Conservation (phyloP, 1,140 invertebrate genomes). For the Lucilia sericata region DNA sequence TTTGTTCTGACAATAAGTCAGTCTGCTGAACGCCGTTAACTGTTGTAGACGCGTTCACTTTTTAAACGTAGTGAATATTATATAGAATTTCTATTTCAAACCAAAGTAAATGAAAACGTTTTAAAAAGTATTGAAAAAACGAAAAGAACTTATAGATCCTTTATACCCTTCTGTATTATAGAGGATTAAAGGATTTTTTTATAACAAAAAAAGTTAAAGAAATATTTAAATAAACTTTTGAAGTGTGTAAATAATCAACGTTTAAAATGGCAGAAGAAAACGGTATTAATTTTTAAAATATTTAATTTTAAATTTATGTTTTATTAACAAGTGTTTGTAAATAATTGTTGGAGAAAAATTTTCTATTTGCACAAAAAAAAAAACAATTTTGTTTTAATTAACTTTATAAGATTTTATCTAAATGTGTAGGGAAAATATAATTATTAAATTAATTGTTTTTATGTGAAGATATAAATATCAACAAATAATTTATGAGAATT, state of each 20-base stretch:
- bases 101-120: background rate
- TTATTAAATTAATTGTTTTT: too few relatives aligned
- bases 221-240: background rate
- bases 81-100: background rate
- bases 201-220: background rate
- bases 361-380: background rate
- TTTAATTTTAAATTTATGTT: background rate
- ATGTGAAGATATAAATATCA: too few relatives aligned
- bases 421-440: too few relatives aligned
- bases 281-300: conserved; percentile 18
- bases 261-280: conserved; percentile 20
- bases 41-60: conserved; percentile 55
- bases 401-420: too few relatives aligned
- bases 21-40: conserved; percentile 64
- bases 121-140: background rate
- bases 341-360: too few relatives aligned
- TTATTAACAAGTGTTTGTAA: too few relatives aligned
- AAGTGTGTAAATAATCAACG: too few relatives aligned
- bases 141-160: background rate
- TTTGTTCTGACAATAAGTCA: conserved; percentile 50
- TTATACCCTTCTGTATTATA: background rate
- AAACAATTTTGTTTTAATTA: background rate
- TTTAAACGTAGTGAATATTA: background rate
- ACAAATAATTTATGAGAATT: too few relatives aligned
- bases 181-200: conserved; percentile 11